A percentile compares a stretch with the other conserved stretches of the same genome.
These are phyloP conservation scores for Apodemus sylvaticus DNA, from an alignment of 2,113 vertebrate genomes.

Conservation along the genomic window DNA sequence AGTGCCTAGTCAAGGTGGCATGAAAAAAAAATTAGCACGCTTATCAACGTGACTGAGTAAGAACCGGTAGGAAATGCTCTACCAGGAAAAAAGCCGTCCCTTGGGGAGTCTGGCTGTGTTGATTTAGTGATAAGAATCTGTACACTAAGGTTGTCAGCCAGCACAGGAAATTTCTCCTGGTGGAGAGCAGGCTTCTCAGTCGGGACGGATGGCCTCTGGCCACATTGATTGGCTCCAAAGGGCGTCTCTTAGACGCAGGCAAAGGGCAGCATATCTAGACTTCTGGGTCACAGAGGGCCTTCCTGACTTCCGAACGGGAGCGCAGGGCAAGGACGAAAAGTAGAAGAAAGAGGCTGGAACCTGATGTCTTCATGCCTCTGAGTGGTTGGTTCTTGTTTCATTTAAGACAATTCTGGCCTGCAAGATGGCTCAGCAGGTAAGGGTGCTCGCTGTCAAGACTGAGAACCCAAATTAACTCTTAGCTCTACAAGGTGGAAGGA, in stretches of 20 bases:
- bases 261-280: conserved; percentile 54
- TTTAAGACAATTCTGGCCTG: conserved; percentile 20
- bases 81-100: conserved; percentile 60
- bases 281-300: not conserved
- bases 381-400: conserved; percentile 34
- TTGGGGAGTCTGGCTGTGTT: conserved; percentile 60
- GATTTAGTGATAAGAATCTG: conserved; percentile 76
- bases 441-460: not conserved
- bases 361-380: not conserved
- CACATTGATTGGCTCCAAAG: conserved; percentile 69
- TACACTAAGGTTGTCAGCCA: conserved; percentile 65
- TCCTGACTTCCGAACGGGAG: not conserved
- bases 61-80: conserved; percentile 50
- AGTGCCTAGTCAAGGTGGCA: not conserved
- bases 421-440: not conserved
- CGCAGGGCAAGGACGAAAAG: not conserved
- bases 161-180: conserved; percentile 66
- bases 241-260: conserved; percentile 37
- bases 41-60: conserved; percentile 51
- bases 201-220: not conserved
- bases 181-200: conserved; percentile 29
- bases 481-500: not conserved
- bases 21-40: conserved; percentile 8
- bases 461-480: not conserved
- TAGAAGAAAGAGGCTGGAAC: not conserved